Percentiles rank a stretch among this genome's conserved stretches.
Conservation (phyloP, 2,113 vertebrate genomes). For the Mastomys coucha region DNA sequence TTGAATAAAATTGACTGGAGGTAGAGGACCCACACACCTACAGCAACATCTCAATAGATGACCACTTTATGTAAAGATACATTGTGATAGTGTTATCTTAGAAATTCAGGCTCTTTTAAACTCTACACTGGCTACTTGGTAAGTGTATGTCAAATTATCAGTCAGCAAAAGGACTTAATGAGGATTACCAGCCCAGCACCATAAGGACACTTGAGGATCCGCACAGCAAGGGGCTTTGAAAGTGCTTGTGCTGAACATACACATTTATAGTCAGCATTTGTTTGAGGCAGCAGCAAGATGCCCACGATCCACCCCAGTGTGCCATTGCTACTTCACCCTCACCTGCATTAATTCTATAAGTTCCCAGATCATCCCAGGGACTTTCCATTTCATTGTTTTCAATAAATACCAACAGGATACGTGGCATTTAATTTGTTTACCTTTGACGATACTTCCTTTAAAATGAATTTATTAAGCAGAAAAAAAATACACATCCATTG, state of each 20-base stretch:
- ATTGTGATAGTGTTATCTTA: conserved; percentile 10
- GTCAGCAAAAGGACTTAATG: conserved; percentile 49
- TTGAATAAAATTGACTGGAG: not conserved
- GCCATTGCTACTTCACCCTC: not conserved
- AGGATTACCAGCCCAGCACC: not conserved
- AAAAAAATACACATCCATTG: not conserved
- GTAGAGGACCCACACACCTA: not conserved
- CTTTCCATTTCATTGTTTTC: conserved; percentile 24
- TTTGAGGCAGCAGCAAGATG: not conserved
- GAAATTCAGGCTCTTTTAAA: conserved; percentile 22
- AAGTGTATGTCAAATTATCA: conserved; percentile 3
- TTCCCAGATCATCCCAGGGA: not conserved
- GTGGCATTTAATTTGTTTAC: not conserved
- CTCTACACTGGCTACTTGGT: not conserved
- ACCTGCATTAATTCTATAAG: not conserved
- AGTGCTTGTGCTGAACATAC: not conserved
- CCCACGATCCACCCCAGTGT: not conserved
- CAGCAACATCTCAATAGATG: not conserved
- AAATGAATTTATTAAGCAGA: not conserved
- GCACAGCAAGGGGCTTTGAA: conserved; percentile 5
- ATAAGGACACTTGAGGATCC: not conserved
- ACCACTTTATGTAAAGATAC: not conserved
- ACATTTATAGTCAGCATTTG: not conserved
- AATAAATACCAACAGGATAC: not conserved
- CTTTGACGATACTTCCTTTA: not conserved